Conservation (phyloP, 2,113 vertebrate species). For the Melanerpes formicivorus region DNA sequence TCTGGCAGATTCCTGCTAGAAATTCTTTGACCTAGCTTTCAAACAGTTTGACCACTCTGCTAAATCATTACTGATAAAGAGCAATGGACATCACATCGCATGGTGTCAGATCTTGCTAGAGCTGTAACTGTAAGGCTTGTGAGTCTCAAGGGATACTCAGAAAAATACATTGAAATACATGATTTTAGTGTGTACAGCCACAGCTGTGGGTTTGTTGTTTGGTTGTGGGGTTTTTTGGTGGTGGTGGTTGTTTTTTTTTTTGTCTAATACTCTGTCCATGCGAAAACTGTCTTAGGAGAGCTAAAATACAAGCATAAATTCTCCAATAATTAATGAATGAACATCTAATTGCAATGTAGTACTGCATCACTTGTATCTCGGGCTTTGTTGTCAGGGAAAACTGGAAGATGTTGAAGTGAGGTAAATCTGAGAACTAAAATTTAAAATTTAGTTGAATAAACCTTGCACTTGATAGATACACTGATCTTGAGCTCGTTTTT, state of each 20-base stretch:
- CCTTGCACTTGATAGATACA: not conserved
- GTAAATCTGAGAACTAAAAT: not conserved
- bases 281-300: not conserved
- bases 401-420: not conserved
- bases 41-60: not conserved
- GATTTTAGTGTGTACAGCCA: not conserved
- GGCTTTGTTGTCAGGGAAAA: not conserved
- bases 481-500: not conserved
- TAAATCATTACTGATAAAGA: not conserved
- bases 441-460: not conserved
- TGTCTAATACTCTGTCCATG: not conserved
- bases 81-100: not conserved
- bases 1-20: not conserved
- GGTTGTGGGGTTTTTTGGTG: too few species aligned
- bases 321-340: not conserved
- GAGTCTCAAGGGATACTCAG: not conserved
- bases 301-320: not conserved
- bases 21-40: not conserved
- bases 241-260: not conserved
- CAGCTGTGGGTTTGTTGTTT: not conserved
- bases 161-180: not conserved
- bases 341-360: not conserved
- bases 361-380: accelerated
- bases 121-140: not conserved
- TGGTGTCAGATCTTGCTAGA: not conserved